Evolutionary conservation across 2,797 vertebrate species (phyloP).

Genomic region (Pseudochaenichthys georgianus): DNA sequence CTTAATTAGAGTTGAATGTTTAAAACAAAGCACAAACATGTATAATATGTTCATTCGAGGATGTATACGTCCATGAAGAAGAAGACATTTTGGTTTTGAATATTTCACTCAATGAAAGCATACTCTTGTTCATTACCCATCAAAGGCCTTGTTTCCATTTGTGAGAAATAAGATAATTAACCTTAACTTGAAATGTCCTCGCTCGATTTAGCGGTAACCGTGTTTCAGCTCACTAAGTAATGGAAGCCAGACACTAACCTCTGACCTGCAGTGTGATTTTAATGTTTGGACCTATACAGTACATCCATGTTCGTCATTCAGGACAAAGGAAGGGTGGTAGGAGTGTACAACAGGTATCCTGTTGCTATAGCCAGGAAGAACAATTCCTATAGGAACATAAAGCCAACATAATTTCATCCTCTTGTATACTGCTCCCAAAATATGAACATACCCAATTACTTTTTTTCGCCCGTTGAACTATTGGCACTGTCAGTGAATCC

Average conservation of each 20-base stretch:
- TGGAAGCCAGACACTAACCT: neutral
- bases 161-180: neutral
- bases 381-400: conserved; percentile 42
- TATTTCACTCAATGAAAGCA: neutral
- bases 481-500: neutral
- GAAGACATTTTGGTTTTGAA: neutral
- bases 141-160: neutral
- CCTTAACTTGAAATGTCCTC: neutral
- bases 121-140: neutral
- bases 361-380: conserved; percentile 60
- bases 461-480: neutral
- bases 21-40: neutral
- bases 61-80: neutral
- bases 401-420: conserved; percentile 50
- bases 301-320: conserved; percentile 41
- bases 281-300: conserved; percentile 23
- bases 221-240: neutral
- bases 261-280: conserved; percentile 17
- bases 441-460: neutral
- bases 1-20: neutral
- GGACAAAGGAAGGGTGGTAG: conserved; percentile 48
- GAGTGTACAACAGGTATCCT: conserved; percentile 65
- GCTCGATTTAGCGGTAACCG: neutral
- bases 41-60: neutral
- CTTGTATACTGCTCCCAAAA: conserved; percentile 42